Evolutionary conservation across 1,140 invertebrate genomes (phyloP).

Genomic region (Drosophila persimilis): DNA sequence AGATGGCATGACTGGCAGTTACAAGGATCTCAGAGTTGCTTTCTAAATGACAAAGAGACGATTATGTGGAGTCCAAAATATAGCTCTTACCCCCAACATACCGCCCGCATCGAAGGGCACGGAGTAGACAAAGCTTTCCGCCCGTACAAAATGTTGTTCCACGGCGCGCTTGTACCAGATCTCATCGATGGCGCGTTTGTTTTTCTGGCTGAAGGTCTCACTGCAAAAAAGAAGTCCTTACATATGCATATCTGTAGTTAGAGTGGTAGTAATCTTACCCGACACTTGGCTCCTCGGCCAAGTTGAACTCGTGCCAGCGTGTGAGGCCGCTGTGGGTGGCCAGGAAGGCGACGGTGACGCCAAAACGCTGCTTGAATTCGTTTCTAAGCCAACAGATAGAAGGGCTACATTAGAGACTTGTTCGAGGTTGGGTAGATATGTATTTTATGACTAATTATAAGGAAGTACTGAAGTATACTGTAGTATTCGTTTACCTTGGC

Average conservation of each 20-base stretch:
- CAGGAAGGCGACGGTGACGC: conserved; percentile 92
- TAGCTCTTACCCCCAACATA: conserved; percentile 14
- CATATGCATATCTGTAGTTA: too few relatives aligned
- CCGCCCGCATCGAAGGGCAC: conserved; percentile 88
- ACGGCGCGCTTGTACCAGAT: conserved; percentile 97
- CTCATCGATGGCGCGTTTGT: conserved; percentile 93
- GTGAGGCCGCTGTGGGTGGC: conserved; percentile 95
- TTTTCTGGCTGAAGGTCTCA: conserved; percentile 85
- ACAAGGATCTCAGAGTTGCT: conserved; percentile 88
- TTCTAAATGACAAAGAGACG: conserved; percentile 76
- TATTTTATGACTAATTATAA: conserved; percentile 5
- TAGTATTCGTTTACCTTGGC: conserved; percentile 88
- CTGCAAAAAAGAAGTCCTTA: conserved; percentile 55
- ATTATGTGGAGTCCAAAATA: not conserved
- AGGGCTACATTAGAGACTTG: conserved; percentile 11
- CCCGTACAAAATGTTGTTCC: conserved; percentile 92
- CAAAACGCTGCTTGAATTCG: conserved; percentile 92
- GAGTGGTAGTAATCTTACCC: conserved; percentile 54
- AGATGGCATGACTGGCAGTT: conserved; percentile 94
- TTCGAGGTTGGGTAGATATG: not conserved
- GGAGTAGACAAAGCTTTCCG: conserved; percentile 93
- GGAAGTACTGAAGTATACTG: conserved; percentile 12
- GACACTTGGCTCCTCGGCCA: conserved; percentile 66
- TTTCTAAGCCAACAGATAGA: conserved; percentile 84
- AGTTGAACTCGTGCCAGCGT: conserved; percentile 91